Percentiles rank a stretch among this genome's conserved stretches.
phyloP scores from a whole-genome alignment of 1,140 invertebrate genomes.

The Stenopsyche tienmushanensis region DNA sequence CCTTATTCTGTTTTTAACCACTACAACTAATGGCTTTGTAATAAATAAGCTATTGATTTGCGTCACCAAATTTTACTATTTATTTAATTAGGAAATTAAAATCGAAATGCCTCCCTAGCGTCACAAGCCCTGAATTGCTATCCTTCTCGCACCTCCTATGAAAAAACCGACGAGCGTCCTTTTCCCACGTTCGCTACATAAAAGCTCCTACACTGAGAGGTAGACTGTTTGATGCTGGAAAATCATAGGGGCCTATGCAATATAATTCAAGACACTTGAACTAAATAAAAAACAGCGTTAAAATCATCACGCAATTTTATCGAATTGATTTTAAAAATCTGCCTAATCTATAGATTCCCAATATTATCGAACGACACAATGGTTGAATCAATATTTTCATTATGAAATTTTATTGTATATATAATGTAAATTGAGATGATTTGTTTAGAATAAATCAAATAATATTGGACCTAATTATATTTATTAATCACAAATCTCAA shows the following conservation, averaged over 20 bases:
- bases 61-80: background rate
- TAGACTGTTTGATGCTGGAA: constrained; percentile 4
- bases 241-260: constrained; percentile 9
- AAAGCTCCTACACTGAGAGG: constrained; percentile 36
- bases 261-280: background rate
- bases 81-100: background rate
- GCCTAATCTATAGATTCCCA: background rate
- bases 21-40: too few relatives aligned
- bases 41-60: too few relatives aligned
- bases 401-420: background rate
- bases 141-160: constrained; percentile 38
- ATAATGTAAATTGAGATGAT: background rate
- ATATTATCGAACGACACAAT: background rate
- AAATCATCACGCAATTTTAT: background rate
- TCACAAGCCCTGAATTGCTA: background rate
- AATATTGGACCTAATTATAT: too few relatives aligned
- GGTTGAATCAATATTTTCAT: background rate
- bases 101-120: too few relatives aligned
- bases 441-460: too few relatives aligned
- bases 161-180: constrained; percentile 34
- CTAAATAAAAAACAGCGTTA: background rate
- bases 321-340: background rate
- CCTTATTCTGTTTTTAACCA: too few relatives aligned
- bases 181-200: constrained; percentile 19
- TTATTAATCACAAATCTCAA: too few relatives aligned